phyloP scores from a whole-genome alignment of 1,140 invertebrate species.

The Trichomalopsis sarcophagae region DNA sequence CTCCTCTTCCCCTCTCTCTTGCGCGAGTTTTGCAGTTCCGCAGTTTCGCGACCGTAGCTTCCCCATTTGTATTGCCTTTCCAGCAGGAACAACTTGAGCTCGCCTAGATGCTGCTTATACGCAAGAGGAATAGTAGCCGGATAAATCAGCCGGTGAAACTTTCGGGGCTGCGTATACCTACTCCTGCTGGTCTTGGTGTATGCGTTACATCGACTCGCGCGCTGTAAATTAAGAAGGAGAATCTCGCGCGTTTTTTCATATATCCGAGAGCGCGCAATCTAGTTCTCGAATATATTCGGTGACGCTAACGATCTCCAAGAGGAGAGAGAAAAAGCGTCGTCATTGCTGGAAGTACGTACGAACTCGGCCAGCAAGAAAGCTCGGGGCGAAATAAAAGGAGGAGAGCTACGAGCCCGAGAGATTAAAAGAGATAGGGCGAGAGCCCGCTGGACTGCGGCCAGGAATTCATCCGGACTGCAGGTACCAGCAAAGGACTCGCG shows the following conservation, averaged over 20 bases:
- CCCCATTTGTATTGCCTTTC: conserved; percentile 62
- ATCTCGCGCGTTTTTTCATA: too few relatives aligned
- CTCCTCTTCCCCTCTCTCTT: background rate
- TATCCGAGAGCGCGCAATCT: background rate
- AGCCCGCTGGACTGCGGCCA: conserved; percentile 65
- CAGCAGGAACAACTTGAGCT: background rate
- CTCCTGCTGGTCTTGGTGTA: too few relatives aligned
- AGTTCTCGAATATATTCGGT: background rate
- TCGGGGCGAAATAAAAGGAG: conserved; percentile 9
- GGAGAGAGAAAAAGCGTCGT: conserved; percentile 7
- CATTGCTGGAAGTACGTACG: conserved; percentile 14
- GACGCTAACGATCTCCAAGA: background rate
- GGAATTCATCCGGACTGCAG: conserved; percentile 65
- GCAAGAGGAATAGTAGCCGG: background rate
- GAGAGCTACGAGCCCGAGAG: background rate
- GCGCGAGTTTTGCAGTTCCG: conserved; percentile 62
- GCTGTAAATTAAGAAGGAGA: too few relatives aligned
- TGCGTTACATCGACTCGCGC: too few relatives aligned
- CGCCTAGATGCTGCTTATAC: background rate
- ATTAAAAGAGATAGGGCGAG: conserved; percentile 52
- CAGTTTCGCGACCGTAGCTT: conserved; percentile 57
- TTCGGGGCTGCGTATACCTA: background rate
- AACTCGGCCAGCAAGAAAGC: conserved; percentile 43
- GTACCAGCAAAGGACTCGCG: conserved; percentile 54
- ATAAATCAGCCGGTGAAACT: background rate